A percentile compares a stretch with the other conserved stretches of the same genome.
These are phyloP conservation scores for Ciona savignyi DNA, from an alignment of 23 tunicate genomes.

Conservation along the genomic window DNA sequence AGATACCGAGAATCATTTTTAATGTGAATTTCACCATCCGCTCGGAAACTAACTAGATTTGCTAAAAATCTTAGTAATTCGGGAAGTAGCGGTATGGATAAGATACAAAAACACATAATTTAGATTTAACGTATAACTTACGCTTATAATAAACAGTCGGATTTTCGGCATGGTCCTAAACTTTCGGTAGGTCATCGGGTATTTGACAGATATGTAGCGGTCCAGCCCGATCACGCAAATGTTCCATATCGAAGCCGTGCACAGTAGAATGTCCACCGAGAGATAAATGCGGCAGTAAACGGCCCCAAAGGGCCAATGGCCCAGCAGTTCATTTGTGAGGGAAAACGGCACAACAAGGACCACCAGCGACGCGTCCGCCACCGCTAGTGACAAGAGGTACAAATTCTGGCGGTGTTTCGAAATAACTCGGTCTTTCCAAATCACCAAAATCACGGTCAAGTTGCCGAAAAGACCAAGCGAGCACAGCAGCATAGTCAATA, in stretches of 20 bases:
- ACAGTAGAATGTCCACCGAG: slow-evolving; percentile 69
- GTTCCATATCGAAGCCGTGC: slow-evolving; percentile 91
- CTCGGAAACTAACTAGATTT: too few species aligned
- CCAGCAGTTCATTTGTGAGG: slow-evolving; percentile 52
- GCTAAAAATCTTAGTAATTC: too few species aligned
- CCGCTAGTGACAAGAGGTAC: slow-evolving; percentile 71
- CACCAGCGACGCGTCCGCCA: slow-evolving; percentile 69
- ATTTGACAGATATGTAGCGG: slow-evolving; percentile 66
- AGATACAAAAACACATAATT: too few species aligned
- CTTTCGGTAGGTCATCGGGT: slow-evolving; percentile 45
- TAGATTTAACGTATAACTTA: too few species aligned
- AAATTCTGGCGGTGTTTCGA: slow-evolving; percentile 55
- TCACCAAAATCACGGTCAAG: slow-evolving; percentile 55
- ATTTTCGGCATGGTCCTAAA: slow-evolving; percentile 37
- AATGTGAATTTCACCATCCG: too few species aligned
- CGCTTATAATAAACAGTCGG: slow-evolving; percentile 30
- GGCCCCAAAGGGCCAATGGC: slow-evolving; percentile 79
- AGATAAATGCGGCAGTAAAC: slow-evolving; percentile 76
- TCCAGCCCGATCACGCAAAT: slow-evolving; percentile 90
- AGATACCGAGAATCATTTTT: too few species aligned
- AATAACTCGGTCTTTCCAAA: slow-evolving; percentile 47
- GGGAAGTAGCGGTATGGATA: too few species aligned
- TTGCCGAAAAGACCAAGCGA: slow-evolving; percentile 55
- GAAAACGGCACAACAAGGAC: slow-evolving; percentile 80
- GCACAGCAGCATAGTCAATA: too few species aligned